Percentiles rank a stretch among this genome's conserved stretches.
Evolutionary conservation across 1,140 invertebrate species (phyloP).

Genomic region (Dreissena polymorpha): DNA sequence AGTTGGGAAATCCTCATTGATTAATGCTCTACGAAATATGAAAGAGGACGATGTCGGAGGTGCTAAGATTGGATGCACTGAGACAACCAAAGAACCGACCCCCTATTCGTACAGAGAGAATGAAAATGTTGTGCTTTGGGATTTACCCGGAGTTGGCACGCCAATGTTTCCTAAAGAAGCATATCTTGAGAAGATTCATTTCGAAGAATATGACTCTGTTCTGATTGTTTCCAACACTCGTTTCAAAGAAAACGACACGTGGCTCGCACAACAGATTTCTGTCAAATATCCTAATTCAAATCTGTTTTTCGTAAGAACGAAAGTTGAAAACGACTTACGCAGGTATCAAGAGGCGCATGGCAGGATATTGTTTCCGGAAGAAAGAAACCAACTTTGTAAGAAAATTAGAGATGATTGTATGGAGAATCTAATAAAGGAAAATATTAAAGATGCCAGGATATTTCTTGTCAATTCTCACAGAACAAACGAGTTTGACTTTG

Average conservation of each 20-base stretch:
- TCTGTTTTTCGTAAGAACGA: not conserved
- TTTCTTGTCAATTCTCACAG: not conserved
- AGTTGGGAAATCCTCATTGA: not conserved
- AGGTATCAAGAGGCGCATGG: not conserved
- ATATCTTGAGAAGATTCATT: not conserved
- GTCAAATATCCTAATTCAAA: not conserved
- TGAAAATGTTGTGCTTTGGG: not conserved
- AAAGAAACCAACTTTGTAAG: not conserved
- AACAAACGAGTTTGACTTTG: not conserved
- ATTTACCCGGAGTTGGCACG: not conserved
- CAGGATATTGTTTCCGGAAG: not conserved
- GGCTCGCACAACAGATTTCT: not conserved
- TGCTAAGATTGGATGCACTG: not conserved
- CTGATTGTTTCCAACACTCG: not conserved
- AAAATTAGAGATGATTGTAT: not conserved
- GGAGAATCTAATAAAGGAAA: not conserved
- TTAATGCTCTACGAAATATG: not conserved
- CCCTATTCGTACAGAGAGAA: not conserved
- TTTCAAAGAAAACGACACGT: slow-evolving; percentile 1
- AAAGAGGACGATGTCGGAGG: not conserved
- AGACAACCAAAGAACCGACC: not conserved
- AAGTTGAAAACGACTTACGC: not conserved
- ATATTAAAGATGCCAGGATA: not conserved
- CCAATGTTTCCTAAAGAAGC: not conserved
- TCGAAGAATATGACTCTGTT: not conserved